Evolutionary conservation across 2,888 invertebrate species (phyloP).

Genomic region (Machimus rusticus): DNA sequence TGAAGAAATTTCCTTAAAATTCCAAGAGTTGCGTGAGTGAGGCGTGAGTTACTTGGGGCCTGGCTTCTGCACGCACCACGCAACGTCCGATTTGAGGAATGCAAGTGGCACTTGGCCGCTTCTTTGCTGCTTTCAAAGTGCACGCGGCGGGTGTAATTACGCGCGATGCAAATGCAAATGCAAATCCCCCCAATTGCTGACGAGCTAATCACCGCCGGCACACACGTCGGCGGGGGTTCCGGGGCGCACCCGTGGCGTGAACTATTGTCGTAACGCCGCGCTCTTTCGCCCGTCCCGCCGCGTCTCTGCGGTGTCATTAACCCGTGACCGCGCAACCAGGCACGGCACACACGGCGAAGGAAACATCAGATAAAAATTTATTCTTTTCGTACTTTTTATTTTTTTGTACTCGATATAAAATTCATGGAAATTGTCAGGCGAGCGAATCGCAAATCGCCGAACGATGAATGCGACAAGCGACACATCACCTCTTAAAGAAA

Average conservation of each 20-base stretch:
- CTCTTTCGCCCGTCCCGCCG: background rate
- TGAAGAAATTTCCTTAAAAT: no score
- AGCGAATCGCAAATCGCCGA: background rate
- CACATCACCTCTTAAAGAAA: background rate
- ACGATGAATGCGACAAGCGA: background rate
- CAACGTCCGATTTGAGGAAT: background rate
- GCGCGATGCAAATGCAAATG: background rate
- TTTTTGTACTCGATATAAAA: background rate
- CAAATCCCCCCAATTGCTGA: background rate
- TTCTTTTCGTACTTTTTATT: background rate
- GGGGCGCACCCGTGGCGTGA: background rate
- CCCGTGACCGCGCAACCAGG: background rate
- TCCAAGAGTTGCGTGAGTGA: background rate
- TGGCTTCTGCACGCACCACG: background rate
- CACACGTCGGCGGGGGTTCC: background rate
- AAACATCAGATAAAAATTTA: background rate
- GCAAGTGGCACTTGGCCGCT: background rate
- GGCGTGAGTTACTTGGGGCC: background rate
- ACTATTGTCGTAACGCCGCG: background rate
- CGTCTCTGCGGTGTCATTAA: background rate
- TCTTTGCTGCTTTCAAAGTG: background rate
- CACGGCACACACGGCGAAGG: background rate
- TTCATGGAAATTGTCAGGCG: slow-evolving; percentile 22
- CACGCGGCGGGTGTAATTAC: background rate
- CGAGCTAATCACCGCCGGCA: background rate